A percentile compares a stretch with the other conserved stretches of the same genome.
Evolutionary conservation across 2,888 invertebrate genomes (phyloP).

Genomic region (Cryptocheilus praepositus): DNA sequence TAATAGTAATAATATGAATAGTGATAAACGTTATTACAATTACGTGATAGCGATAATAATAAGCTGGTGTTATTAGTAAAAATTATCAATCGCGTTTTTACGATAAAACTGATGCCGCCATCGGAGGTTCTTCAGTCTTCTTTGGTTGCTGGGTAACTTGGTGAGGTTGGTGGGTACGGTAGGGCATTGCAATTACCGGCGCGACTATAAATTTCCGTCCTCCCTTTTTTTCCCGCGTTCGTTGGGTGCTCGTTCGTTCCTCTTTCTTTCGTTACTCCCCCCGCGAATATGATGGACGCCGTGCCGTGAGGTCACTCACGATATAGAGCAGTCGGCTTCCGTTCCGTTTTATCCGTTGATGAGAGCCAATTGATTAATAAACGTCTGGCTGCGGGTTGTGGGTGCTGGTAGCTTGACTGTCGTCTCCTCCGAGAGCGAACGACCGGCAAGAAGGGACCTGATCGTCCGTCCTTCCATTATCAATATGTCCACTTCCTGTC

Average conservation of each 20-base stretch:
- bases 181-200: slow-evolving; percentile 42
- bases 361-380: slow-evolving; percentile 68
- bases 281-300: slow-evolving; percentile 13
- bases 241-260: background rate
- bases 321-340: slow-evolving; percentile 56
- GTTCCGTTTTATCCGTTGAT: slow-evolving; percentile 59
- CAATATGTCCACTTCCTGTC: too few species aligned
- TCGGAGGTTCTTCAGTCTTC: slow-evolving; percentile 77
- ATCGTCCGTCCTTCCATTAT: too few species aligned
- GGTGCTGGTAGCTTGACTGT: slow-evolving; percentile 31
- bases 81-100: slow-evolving; percentile 58
- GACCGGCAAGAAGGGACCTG: background rate
- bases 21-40: slow-evolving; percentile 32
- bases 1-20: slow-evolving; percentile 29
- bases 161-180: slow-evolving; percentile 61
- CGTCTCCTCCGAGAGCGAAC: slow-evolving; percentile 13
- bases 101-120: slow-evolving; percentile 67
- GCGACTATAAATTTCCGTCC: slow-evolving; percentile 36
- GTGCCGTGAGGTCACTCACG: slow-evolving; percentile 36
- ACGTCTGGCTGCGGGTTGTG: slow-evolving; percentile 48
- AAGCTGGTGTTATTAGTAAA: slow-evolving; percentile 54
- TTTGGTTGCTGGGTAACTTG: slow-evolving; percentile 78
- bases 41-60: slow-evolving; percentile 43
- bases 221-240: slow-evolving; percentile 16
- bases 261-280: slow-evolving; percentile 5